phyloP scores from a whole-genome alignment of 2,888 invertebrate genomes.

The Epinotia brunnichana region DNA sequence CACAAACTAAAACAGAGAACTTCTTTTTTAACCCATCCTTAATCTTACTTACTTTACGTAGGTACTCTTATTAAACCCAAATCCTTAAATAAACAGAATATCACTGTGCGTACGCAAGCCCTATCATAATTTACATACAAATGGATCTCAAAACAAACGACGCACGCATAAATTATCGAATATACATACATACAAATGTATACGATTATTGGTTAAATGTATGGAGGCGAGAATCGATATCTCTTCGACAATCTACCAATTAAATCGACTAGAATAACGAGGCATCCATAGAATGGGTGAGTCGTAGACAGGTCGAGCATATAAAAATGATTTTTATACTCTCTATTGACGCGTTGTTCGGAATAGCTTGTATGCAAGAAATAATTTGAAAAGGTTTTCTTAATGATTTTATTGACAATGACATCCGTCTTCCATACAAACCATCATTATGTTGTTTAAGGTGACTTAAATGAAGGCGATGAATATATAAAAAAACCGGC shows the following conservation, averaged over 20 bases:
- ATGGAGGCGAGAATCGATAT: slow-evolving; percentile 62
- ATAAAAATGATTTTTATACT: neutral
- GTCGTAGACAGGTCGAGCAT: slow-evolving; percentile 47
- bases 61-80: neutral
- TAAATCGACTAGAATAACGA: slow-evolving; percentile 71
- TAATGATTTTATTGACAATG: too few relatives aligned
- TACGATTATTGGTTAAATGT: slow-evolving; percentile 43
- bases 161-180: slow-evolving; percentile 34
- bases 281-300: slow-evolving; percentile 50
- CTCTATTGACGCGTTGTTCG: too few relatives aligned
- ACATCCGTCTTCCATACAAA: too few relatives aligned
- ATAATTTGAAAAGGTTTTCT: too few relatives aligned
- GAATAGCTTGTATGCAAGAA: too few relatives aligned
- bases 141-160: slow-evolving; percentile 42
- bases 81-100: neutral
- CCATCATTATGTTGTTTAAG: too few relatives aligned
- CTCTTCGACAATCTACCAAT: slow-evolving; percentile 73
- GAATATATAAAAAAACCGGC: too few relatives aligned
- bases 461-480: too few relatives aligned
- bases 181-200: slow-evolving; percentile 43
- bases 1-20: too few relatives aligned
- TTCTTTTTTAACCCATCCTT: too few relatives aligned
- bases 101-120: neutral
- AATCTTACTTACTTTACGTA: neutral
- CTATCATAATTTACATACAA: slow-evolving; percentile 38